Conservation (phyloP, 2,888 invertebrate species). For the Orchestes rusci region DNA sequence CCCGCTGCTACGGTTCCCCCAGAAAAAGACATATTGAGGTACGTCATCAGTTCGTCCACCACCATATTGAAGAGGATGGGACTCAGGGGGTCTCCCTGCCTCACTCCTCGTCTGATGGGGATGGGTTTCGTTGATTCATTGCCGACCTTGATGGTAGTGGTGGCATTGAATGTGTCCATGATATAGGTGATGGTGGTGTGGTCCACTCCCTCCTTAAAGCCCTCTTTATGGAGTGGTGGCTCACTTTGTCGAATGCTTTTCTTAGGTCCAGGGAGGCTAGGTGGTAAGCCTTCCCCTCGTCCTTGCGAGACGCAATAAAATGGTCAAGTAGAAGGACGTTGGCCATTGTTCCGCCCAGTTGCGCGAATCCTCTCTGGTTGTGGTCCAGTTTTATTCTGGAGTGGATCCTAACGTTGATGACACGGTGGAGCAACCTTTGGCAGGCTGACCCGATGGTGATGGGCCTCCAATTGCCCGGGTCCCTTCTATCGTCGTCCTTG, state of each 20-base stretch:
- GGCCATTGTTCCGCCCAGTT: slow-evolving; percentile 30
- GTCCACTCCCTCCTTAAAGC: too few species aligned
- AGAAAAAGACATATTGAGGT: background rate
- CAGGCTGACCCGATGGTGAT: background rate
- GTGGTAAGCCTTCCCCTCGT: slow-evolving; percentile 2
- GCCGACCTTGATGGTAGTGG: slow-evolving; percentile 19
- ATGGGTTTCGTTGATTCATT: slow-evolving; percentile 9
- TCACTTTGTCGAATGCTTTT: slow-evolving; percentile 27
- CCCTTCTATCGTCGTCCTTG: background rate
- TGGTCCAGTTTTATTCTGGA: background rate
- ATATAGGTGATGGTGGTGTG: too few species aligned
- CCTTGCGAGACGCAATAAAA: slow-evolving; percentile 11
- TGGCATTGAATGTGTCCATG: slow-evolving; percentile 1
- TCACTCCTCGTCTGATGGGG: slow-evolving; percentile 33
- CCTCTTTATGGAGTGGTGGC: slow-evolving; percentile 17
- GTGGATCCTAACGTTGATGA: background rate
- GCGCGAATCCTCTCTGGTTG: slow-evolving; percentile 23
- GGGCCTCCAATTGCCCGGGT: background rate
- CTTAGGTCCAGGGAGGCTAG: slow-evolving; percentile 22
- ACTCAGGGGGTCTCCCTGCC: slow-evolving; percentile 7
- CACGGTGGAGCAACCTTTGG: background rate
- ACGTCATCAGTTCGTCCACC: slow-evolving; percentile 26
- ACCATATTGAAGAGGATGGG: slow-evolving; percentile 24
- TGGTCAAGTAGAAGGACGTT: slow-evolving; percentile 34
- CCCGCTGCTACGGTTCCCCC: background rate